Evolutionary conservation across 2,888 invertebrate genomes (phyloP).

Genomic region (Boloria selene): DNA sequence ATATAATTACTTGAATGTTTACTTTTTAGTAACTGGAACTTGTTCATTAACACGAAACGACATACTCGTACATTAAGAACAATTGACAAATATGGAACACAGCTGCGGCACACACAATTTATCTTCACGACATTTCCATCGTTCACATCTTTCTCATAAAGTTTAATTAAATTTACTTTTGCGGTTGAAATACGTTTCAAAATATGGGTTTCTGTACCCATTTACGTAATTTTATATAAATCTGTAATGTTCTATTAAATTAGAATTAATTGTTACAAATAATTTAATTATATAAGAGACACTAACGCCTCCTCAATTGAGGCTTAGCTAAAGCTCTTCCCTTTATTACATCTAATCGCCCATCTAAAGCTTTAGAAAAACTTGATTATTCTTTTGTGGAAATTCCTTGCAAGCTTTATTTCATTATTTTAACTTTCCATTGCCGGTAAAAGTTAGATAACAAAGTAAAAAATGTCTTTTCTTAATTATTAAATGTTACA

Average conservation of each 20-base stretch:
- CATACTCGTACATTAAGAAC: neutral
- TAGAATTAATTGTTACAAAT: slow-evolving; percentile 13
- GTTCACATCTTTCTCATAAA: neutral
- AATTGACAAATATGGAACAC: neutral
- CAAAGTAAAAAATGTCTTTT: neutral
- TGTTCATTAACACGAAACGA: neutral
- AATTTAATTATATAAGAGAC: slow-evolving; percentile 12
- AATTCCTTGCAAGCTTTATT: neutral
- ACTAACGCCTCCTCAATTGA: slow-evolving; percentile 15
- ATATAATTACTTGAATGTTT: no score
- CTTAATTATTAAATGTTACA: slow-evolving; percentile 1
- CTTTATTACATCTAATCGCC: slow-evolving; percentile 18
- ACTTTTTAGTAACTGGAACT: no score
- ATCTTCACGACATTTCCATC: neutral
- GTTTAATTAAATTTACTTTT: neutral
- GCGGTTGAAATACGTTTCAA: neutral
- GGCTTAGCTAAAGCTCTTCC: slow-evolving; percentile 11
- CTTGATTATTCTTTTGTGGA: slow-evolving; percentile 6
- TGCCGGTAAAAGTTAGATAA: neutral
- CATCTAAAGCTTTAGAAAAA: slow-evolving; percentile 21
- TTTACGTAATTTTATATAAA: no score
- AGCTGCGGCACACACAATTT: neutral
- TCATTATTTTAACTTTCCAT: slow-evolving; percentile 2
- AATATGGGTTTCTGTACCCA: no score
- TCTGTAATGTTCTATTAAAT: neutral